A percentile compares a stretch with the other conserved stretches of the same genome.
Conservation (phyloP, 2,888 invertebrate genomes). For the Drosophila limbata region DNA sequence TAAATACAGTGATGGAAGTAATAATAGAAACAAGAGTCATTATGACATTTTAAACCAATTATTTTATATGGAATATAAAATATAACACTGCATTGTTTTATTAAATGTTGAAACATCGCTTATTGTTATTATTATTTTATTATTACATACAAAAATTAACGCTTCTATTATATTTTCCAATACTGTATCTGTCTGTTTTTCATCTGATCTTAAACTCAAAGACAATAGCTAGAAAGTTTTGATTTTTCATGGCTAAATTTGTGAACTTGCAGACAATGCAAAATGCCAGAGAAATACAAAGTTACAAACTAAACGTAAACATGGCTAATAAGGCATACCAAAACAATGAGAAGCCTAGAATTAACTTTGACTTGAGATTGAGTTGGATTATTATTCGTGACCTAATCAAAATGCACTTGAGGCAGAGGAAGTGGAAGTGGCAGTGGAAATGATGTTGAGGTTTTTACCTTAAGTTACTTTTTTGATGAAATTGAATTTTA, state of each 20-base stretch:
- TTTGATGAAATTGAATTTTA: slow-evolving; percentile 64
- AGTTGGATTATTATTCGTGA: slow-evolving; percentile 29
- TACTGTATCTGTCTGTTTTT: background rate
- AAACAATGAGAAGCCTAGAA: slow-evolving; percentile 43
- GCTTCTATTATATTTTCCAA: too few relatives aligned
- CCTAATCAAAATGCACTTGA: slow-evolving; percentile 24
- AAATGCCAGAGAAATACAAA: slow-evolving; percentile 8
- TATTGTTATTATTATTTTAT: too few relatives aligned
- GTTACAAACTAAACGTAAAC: slow-evolving; percentile 31
- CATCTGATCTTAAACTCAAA: slow-evolving; percentile 8
- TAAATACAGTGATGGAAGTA: background rate
- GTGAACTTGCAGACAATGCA: slow-evolving; percentile 27
- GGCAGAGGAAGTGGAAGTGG: slow-evolving; percentile 38
- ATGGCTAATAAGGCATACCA: slow-evolving; percentile 52
- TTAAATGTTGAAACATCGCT: too few relatives aligned
- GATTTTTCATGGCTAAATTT: slow-evolving; percentile 51
- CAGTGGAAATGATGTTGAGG: slow-evolving; percentile 51
- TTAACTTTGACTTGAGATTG: slow-evolving; percentile 10
- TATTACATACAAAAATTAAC: too few relatives aligned
- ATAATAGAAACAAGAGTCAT: too few relatives aligned
- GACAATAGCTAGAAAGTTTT: slow-evolving; percentile 78
- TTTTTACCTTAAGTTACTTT: slow-evolving; percentile 28
- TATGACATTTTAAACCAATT: too few relatives aligned
- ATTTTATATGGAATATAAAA: too few relatives aligned
- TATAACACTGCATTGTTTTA: too few relatives aligned